Evolutionary conservation across 2,888 invertebrate genomes (phyloP).

Genomic region (Ormyrus nitidulus): DNA sequence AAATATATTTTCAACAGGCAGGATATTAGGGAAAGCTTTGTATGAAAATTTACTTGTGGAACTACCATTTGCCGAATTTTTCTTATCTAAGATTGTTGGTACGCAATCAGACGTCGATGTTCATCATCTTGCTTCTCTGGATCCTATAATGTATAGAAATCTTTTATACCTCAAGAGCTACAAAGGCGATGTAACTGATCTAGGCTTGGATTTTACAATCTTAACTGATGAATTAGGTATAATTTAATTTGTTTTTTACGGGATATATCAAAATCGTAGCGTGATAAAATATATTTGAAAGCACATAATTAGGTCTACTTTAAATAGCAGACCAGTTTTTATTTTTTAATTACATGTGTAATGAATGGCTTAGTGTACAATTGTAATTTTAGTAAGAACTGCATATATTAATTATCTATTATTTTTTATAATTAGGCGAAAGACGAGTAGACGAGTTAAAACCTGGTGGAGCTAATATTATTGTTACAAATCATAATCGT

Average conservation of each 20-base stretch:
- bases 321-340: not conserved
- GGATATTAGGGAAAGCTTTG: slow-evolving; percentile 95
- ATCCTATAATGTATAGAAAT: slow-evolving; percentile 94
- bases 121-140: slow-evolving; percentile 94
- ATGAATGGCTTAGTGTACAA: slow-evolving; percentile 1
- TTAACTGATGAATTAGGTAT: slow-evolving; percentile 86
- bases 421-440: slow-evolving; percentile 81
- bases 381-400: not conserved
- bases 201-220: slow-evolving; percentile 95
- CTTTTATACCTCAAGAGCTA: slow-evolving; percentile 91
- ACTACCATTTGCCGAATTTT: slow-evolving; percentile 96
- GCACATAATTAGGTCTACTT: not conserved
- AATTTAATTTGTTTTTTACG: not conserved
- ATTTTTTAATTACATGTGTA: not conserved
- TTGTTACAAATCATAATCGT: slow-evolving; percentile 93
- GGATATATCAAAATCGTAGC: not conserved
- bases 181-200: slow-evolving; percentile 89
- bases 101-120: slow-evolving; percentile 88
- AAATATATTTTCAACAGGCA: slow-evolving; percentile 81
- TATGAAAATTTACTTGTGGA: slow-evolving; percentile 97
- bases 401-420: not conserved
- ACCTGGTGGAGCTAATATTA: slow-evolving; percentile 91
- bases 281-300: not conserved
- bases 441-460: slow-evolving; percentile 93
- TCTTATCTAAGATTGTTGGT: slow-evolving; percentile 91